These are phyloP conservation scores for Australoheros facetus DNA, from an alignment of 2,797 vertebrate species.

Conservation along the genomic window DNA sequence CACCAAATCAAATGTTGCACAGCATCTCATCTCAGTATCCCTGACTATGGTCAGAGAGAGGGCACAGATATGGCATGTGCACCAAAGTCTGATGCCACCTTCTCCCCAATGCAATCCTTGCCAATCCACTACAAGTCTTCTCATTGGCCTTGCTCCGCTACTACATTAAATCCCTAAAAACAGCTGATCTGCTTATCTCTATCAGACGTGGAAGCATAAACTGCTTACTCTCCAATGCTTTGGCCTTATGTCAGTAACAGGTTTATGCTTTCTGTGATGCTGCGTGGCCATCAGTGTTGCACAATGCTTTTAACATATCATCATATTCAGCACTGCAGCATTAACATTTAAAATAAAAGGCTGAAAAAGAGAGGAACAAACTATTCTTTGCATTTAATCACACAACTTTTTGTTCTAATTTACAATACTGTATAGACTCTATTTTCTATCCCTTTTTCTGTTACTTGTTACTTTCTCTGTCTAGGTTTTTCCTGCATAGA, in stretches of 20 bases:
- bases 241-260: constrained; percentile 57
- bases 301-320: neutral
- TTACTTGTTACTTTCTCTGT: neutral
- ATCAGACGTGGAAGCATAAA: constrained; percentile 62
- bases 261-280: constrained; percentile 46
- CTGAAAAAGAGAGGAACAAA: neutral
- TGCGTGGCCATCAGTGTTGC: constrained; percentile 3
- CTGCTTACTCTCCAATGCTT: constrained; percentile 57
- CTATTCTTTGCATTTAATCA: neutral
- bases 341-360: neutral
- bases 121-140: constrained; percentile 44
- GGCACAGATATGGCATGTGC: constrained; percentile 19
- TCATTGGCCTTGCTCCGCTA: constrained; percentile 37
- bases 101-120: constrained; percentile 27
- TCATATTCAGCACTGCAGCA: constrained; percentile 10
- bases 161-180: constrained; percentile 62
- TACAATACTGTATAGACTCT: neutral
- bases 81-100: constrained; percentile 35
- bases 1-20: constrained; percentile 37
- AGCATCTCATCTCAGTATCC: constrained; percentile 11
- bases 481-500: neutral
- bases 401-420: neutral
- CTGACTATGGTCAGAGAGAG: constrained; percentile 26
- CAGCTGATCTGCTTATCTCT: constrained; percentile 74
- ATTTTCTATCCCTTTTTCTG: neutral